Evolutionary conservation across 2,888 invertebrate genomes (phyloP), one percentile per base, ranked within the genome.

Genomic region (Parnassius orleans): DNA sequence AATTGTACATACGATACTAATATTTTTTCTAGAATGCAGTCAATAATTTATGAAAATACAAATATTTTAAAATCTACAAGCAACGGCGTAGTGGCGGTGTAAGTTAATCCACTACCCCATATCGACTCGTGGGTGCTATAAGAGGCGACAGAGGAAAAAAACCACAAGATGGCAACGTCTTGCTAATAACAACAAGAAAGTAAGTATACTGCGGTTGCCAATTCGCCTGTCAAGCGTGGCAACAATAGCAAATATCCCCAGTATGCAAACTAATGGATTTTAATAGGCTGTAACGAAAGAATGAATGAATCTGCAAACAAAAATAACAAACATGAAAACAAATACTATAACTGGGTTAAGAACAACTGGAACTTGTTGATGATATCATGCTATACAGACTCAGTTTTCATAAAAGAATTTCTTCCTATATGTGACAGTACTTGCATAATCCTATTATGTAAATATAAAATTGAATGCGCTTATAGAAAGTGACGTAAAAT

Each of bases 381-480:
- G 61, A 62, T 57, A 57, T 62, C 61, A 61, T 51, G 43, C 48
- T 48, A 48, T 48, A 48, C 53, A 47, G 10, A 19, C 43, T 43
- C 57, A 15, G 53, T 19, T 53, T 62, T 53, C 53, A 53, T 57
- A 52, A 52, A 24, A 57, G 53, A 53, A 10, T 14, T 46, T 44
- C 14, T 14, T 11, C 9, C 48, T 5, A 0, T 46, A 15, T 42
- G 52, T 48, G 56, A 57, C 53, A 53, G 47, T 53, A 62, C 53
- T 57, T 62, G 57, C 52, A 57, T 62, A 57, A 62, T 47, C 19
- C 42, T 19, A 53, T 61, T 61, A 61, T 61, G 52, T 61, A 57
- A 57, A 61, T 48, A 47, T 43, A 47, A 61, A 43, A 51, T 51
- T 61, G 42, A 53, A 61, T 51, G 24, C 12, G 53, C 15, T 61